A percentile compares a stretch with the other conserved stretches of the same genome.
Evolutionary conservation across 2,113 vertebrate genomes (phyloP).

Genomic region (Recurvirostra avosetta): DNA sequence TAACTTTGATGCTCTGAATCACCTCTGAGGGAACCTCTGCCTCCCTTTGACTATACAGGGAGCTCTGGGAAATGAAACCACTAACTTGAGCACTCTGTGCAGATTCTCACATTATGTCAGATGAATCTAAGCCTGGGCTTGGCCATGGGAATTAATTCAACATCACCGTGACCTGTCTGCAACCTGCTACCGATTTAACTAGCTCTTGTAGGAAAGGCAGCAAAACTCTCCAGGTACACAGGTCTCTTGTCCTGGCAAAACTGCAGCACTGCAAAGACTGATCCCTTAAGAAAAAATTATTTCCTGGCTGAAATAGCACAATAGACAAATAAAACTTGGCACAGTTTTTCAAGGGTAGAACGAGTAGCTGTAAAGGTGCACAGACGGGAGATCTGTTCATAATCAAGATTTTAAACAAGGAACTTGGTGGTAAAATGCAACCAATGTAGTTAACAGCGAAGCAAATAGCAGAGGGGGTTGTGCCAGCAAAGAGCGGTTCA

Average conservation of each 20-base stretch:
- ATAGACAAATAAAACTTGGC: not conserved
- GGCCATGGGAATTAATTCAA: not conserved
- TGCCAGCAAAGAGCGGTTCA: not conserved
- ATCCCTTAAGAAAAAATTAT: not conserved
- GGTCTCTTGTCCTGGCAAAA: not conserved
- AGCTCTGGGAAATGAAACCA: not conserved
- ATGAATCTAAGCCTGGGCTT: not conserved
- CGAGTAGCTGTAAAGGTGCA: not conserved
- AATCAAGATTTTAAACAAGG: not conserved
- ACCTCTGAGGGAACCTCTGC: not conserved
- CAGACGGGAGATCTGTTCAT: not conserved
- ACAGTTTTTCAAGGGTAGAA: not conserved
- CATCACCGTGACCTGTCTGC: not conserved
- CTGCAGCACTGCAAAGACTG: not conserved
- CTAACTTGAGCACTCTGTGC: not conserved
- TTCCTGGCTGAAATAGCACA: not conserved
- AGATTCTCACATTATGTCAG: not conserved
- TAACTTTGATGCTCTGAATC: not conserved
- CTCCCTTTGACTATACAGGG: not conserved
- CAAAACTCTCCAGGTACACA: not conserved
- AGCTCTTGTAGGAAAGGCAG: not conserved
- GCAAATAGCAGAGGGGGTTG: not conserved
- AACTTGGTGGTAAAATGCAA: not conserved
- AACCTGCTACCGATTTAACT: not conserved
- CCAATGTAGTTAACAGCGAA: fast-evolving